These are phyloP conservation scores for Drosophila putrida DNA, from an alignment of 2,888 invertebrate genomes.

Conservation along the genomic window DNA sequence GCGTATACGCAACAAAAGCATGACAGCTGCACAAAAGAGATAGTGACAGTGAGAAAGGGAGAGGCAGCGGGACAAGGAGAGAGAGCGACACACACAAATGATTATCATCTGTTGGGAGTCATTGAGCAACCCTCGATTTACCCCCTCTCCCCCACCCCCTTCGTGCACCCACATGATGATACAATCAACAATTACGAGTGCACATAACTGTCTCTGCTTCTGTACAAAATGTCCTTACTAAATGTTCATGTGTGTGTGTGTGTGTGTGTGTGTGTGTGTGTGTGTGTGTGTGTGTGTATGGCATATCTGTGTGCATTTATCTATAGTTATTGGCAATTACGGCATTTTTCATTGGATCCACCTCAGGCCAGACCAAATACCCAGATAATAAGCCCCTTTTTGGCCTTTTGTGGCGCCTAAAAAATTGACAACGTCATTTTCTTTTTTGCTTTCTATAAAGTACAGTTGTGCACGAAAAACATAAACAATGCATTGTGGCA, in stretches of 20 bases:
- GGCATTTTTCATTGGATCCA: conserved; percentile 26
- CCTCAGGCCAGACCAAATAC: conserved; percentile 1
- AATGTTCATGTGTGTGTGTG: conserved; percentile 2
- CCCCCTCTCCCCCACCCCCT: neutral
- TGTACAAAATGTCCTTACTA: conserved; percentile 32
- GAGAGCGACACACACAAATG: conserved; percentile 7
- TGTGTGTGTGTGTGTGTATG: conserved; percentile 5
- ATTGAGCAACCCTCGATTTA: neutral
- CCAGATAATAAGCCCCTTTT: conserved; percentile 19
- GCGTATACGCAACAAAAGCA: conserved; percentile 60
- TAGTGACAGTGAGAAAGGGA: neutral
- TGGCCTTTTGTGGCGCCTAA: conserved; percentile 24
- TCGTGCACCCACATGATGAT: conserved; percentile 30
- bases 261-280: conserved; percentile 14
- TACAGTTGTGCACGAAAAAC: conserved; percentile 42
- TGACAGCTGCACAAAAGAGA: neutral
- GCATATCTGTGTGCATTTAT: conserved; percentile 40
- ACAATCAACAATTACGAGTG: conserved; percentile 53
- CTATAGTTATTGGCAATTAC: conserved; percentile 59
- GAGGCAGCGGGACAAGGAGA: neutral
- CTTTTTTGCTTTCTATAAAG: conserved; percentile 1
- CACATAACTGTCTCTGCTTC: conserved; percentile 50
- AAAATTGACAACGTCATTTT: conserved; percentile 24
- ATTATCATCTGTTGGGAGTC: conserved; percentile 28
- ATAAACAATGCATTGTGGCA: neutral